phyloP scores from a whole-genome alignment of 2,797 vertebrate genomes.

The Pampus argenteus region DNA sequence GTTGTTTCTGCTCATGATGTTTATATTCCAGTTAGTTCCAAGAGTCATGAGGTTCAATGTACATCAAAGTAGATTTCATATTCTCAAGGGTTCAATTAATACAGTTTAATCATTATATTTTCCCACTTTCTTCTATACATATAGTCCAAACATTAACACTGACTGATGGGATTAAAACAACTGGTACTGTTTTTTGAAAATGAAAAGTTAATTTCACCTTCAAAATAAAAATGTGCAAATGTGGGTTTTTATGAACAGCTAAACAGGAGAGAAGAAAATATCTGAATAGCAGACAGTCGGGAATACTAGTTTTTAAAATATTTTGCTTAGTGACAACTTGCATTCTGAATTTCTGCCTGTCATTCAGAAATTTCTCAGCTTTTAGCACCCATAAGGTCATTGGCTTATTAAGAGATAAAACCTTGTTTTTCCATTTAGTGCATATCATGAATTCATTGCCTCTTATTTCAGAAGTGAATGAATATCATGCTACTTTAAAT shows the following conservation, averaged over 20 bases:
- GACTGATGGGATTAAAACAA: neutral
- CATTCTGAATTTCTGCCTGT: conserved; percentile 13
- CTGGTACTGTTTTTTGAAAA: neutral
- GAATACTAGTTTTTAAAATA: neutral
- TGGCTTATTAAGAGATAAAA: conserved; percentile 39
- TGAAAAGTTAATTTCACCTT: neutral
- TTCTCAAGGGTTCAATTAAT: neutral
- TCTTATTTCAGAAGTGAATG: conserved; percentile 29
- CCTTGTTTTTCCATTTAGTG: conserved; percentile 42
- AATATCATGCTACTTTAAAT: conserved; percentile 53
- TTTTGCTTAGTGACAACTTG: neutral
- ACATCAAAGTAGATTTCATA: neutral
- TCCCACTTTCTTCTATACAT: neutral
- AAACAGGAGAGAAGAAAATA: conserved; percentile 1
- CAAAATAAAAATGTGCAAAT: conserved; percentile 29
- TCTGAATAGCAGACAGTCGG: conserved; percentile 23
- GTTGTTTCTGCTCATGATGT: neutral
- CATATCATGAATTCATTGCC: conserved; percentile 45
- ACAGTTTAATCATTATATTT: conserved; percentile 2
- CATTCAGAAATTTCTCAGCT: conserved; percentile 31
- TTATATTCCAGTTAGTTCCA: neutral
- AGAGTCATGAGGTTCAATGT: neutral
- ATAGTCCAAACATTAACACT: neutral
- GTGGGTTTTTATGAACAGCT: conserved; percentile 13
- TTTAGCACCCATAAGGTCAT: conserved; percentile 44